Conservation (phyloP, 2,888 invertebrate species). For the Encarsia formosa region DNA sequence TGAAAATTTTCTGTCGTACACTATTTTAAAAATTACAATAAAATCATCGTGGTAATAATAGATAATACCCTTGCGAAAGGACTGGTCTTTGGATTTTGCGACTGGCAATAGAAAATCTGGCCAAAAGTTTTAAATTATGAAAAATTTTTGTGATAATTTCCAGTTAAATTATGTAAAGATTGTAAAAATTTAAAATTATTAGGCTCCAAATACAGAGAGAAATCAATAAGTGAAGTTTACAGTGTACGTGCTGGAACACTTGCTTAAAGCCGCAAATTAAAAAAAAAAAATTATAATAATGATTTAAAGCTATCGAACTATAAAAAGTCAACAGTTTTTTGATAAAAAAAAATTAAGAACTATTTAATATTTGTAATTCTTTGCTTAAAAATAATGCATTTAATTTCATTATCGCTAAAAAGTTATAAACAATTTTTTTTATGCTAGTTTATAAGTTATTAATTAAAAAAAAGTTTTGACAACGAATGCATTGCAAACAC, state of each 20-base stretch:
- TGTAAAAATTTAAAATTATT: slow-evolving; percentile 11
- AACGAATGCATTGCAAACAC: slow-evolving; percentile 5
- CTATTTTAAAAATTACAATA: slow-evolving; percentile 20
- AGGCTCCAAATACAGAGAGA: slow-evolving; percentile 12
- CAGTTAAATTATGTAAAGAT: slow-evolving; percentile 4
- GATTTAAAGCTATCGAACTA: slow-evolving; percentile 20
- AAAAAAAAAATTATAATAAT: slow-evolving; percentile 3
- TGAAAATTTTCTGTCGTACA: neutral
- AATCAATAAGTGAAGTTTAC: slow-evolving; percentile 3
- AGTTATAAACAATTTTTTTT: slow-evolving; percentile 13
- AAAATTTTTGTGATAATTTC: slow-evolving; percentile 4
- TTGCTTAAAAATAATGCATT: slow-evolving; percentile 4
- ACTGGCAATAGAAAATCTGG: slow-evolving; percentile 37
- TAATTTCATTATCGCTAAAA: slow-evolving; percentile 9
- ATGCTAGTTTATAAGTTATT: neutral
- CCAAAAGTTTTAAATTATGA: slow-evolving; percentile 27
- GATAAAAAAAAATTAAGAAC: slow-evolving; percentile 12
- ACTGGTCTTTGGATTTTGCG: slow-evolving; percentile 39
- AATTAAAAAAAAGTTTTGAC: slow-evolving; percentile 1
- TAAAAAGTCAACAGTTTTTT: slow-evolving; percentile 19
- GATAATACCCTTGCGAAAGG: slow-evolving; percentile 28
- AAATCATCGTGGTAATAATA: slow-evolving; percentile 22
- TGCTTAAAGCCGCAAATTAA: slow-evolving; percentile 7
- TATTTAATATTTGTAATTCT: slow-evolving; percentile 18
- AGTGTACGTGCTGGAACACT: slow-evolving; percentile 1